Evolutionary conservation across 2,113 vertebrate species (phyloP).

Genomic region (Lamprotornis superbus): DNA sequence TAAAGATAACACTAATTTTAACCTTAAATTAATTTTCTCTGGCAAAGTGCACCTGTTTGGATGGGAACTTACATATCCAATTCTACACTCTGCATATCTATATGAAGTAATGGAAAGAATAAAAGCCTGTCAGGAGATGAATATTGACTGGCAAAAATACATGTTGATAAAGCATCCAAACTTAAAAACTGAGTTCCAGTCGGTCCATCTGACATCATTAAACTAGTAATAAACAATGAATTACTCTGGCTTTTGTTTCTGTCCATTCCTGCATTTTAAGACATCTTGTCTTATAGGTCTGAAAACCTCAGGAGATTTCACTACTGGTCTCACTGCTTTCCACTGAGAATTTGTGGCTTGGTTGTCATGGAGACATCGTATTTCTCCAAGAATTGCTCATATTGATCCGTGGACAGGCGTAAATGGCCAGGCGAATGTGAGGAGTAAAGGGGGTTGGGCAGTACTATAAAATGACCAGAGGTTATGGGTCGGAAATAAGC

Average conservation of each 20-base stretch:
- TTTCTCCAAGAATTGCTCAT: slow-evolving; percentile 98
- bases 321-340: slow-evolving; percentile 82
- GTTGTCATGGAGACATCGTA: slow-evolving; percentile 98
- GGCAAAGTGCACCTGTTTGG: neutral
- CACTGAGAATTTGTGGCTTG: slow-evolving; percentile 90
- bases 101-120: slow-evolving; percentile 4
- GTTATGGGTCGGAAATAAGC: slow-evolving; percentile 79
- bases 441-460: slow-evolving; percentile 82
- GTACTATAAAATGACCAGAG: slow-evolving; percentile 79
- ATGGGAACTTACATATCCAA: neutral
- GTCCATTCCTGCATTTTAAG: slow-evolving; percentile 81
- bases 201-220: slow-evolving; percentile 72
- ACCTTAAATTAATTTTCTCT: neutral
- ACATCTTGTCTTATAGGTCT: slow-evolving; percentile 80
- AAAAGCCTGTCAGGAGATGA: neutral
- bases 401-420: slow-evolving; percentile 96
- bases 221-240: slow-evolving; percentile 77
- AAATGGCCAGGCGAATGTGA: slow-evolving; percentile 91
- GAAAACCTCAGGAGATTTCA: slow-evolving; percentile 82
- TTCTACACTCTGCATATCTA: neutral
- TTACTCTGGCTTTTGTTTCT: slow-evolving; percentile 76
- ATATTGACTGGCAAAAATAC: slow-evolving; percentile 57
- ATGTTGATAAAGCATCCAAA: slow-evolving; percentile 61
- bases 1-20: neutral
- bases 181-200: slow-evolving; percentile 66